Evolutionary conservation across 1,140 invertebrate genomes (phyloP), one percentile per base, ranked within the genome.

Genomic region (Diorhabda carinulata): DNA sequence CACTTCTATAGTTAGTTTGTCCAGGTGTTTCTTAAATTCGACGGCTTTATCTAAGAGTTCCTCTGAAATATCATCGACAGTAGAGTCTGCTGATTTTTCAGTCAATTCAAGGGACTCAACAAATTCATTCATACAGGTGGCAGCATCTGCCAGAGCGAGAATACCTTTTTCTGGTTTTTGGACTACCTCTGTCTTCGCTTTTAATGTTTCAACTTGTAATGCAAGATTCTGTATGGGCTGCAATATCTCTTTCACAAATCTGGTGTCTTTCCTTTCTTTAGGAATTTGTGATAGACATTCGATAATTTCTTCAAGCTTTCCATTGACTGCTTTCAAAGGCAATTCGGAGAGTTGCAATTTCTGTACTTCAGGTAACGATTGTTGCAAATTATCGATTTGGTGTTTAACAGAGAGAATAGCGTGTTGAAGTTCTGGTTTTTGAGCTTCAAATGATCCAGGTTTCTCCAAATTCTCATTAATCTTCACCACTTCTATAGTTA

Each of bases 351-450:
- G 8, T n/a, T 65, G 47, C 57, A 66, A 43, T 1, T 25, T 41
- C 62, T 70, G n/a, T 43, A 45, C 47, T n/a, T 68, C 41, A 60
- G 47, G 62, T 42, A 70, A 58, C 40, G 62, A 25, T 52, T 52
- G 2, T 52, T 52, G 47, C 47, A 8, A 52, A 6, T 52, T n/a
- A 8, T 52, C 47, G 2, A 52, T 3, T 4, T 52, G 6, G 6
- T 52, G 2, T 52, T 52, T 52, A 4, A 52, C 47, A 3, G 47
- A 43, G 58, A 45, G 2, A 8, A 70, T 45, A 10, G 69, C 72
- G 65, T 70, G 57, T 8, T 61, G 44, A 8, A 73, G 5, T 71
- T 60, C 68, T 41, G 70, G 63, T 61, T 64, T 69, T n/a, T 69
- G 47, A 47, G 56, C 42, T 66, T 72, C 72, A 9, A 47, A 52